Evolutionary conservation across 2,888 invertebrate species (phyloP), one percentile per base, ranked within the genome.

Genomic region (Drosophila meridiana): DNA sequence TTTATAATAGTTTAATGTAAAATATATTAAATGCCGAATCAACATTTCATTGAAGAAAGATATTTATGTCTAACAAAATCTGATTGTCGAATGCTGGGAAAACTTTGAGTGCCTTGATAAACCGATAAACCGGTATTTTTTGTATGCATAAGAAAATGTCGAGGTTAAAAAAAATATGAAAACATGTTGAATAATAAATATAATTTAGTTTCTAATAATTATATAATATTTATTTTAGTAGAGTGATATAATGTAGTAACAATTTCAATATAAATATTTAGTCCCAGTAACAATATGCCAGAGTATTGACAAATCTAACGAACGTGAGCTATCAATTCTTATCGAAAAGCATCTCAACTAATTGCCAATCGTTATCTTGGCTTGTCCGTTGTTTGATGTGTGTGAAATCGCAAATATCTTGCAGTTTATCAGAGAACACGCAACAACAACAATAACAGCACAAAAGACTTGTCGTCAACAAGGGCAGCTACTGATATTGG

Each of bases 291-390:
- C 20, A 28, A 38, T 8, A 11, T 61, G 30, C 38, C 52, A 76
- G 53, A 64, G 52, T 56, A 58, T 62, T 45, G 20, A 47, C 47
- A 52, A 52, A 30, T 9, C 14, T 20, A 32, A 43, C 45, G 60
- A 65, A 68, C 80, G 80, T 81, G 80, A 74, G 68, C 47, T 81
- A 81, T 81, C 81, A 38, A 3, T 9, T 14, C 42, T 36, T 7
- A 60, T 34, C 34, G 26, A 60, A 50, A 38, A 38, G 34, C 36
- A 72, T 78, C 69, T 14, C 8, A 26, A 14, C 77, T 77, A 82
- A 81, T 81, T 81, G 73, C 58, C 48, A 45, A 52, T 64, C 63
- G 34, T 32, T 28, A 26, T 26, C 58, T 62, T 59, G 47, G 43
- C 50, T 34, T 42, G 42, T 55, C 53, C 42, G n/a, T 48, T 71